Evolutionary conservation across 2,888 invertebrate species (phyloP).

Genomic region (Epinotia demarniana): DNA sequence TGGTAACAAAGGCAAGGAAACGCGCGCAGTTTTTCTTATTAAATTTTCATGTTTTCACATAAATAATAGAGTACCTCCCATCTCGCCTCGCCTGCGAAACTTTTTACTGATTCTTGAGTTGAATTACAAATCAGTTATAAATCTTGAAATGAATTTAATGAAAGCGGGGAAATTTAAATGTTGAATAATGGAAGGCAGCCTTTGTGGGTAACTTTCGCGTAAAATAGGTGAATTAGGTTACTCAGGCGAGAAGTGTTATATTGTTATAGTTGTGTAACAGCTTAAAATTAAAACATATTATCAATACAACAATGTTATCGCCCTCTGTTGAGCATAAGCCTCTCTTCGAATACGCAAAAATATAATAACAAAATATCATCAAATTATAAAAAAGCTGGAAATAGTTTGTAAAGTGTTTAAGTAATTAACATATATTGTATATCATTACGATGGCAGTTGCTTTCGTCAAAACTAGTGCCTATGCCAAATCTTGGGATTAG

Average conservation of each 20-base stretch:
- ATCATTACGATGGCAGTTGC: no score
- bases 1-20: constrained; percentile 44
- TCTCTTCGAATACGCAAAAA: no score
- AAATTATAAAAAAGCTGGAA: no score
- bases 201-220: constrained; percentile 10
- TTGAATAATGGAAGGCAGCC: constrained; percentile 26
- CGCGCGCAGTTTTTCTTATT: constrained; percentile 57
- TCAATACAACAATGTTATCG: no score
- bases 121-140: constrained; percentile 46
- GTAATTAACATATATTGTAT: no score
- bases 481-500: no score
- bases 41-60: constrained; percentile 68
- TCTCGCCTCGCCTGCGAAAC: constrained; percentile 48
- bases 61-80: constrained; percentile 62
- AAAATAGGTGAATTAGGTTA: constrained; percentile 6
- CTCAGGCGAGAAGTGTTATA: neutral
- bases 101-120: constrained; percentile 46
- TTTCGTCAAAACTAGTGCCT: no score
- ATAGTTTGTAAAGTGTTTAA: no score
- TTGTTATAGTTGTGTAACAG: no score
- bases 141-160: constrained; percentile 45
- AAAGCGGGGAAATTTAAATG: constrained; percentile 42
- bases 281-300: no score
- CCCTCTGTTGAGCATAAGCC: no score
- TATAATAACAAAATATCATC: no score